Conservation (phyloP, 1,140 invertebrate genomes). For the Drosophila mojavensis region DNA sequence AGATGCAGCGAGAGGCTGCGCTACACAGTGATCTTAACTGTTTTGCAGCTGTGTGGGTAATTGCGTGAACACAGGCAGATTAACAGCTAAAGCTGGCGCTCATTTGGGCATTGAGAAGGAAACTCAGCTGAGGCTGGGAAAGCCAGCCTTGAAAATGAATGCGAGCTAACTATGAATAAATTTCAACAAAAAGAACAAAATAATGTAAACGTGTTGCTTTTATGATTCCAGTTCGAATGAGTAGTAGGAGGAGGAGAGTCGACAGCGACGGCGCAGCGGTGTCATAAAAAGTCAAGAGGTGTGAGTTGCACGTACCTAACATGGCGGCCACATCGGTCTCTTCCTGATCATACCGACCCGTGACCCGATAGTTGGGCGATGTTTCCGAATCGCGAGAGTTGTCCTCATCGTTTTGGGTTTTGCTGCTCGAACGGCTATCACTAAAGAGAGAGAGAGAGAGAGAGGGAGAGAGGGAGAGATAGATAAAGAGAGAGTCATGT, state of each 20-base stretch:
- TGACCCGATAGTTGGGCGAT: conserved; percentile 91
- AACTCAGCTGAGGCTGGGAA: conserved; percentile 39
- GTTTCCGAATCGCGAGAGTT: conserved; percentile 94
- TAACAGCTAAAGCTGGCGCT: conserved; percentile 77
- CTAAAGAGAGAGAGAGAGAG: conserved; percentile 31
- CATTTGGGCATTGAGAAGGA: conserved; percentile 37
- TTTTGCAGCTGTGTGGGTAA: conserved; percentile 55
- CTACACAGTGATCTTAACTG: conserved; percentile 3
- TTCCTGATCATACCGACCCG: conserved; percentile 94
- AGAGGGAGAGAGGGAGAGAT: neutral
- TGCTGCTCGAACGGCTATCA: conserved; percentile 84
- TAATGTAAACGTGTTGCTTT: conserved; percentile 27
- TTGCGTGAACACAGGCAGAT: conserved; percentile 69
- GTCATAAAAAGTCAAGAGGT: conserved; percentile 65
- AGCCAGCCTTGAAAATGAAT: conserved; percentile 76
- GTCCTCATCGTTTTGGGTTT: conserved; percentile 92
- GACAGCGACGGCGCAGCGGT: conserved; percentile 3
- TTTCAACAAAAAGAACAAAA: conserved; percentile 24
- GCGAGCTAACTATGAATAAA: conserved; percentile 71
- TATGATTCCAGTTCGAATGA: conserved; percentile 12
- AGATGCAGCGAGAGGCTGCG: conserved; percentile 22
- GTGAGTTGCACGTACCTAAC: conserved; percentile 88
- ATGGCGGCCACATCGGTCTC: conserved; percentile 98
- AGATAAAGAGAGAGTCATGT: neutral
- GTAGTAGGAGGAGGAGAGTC: neutral